Base-by-base conservation (phyloP, 2,888 invertebrate genomes). In the Adela reaumurella region DNA sequence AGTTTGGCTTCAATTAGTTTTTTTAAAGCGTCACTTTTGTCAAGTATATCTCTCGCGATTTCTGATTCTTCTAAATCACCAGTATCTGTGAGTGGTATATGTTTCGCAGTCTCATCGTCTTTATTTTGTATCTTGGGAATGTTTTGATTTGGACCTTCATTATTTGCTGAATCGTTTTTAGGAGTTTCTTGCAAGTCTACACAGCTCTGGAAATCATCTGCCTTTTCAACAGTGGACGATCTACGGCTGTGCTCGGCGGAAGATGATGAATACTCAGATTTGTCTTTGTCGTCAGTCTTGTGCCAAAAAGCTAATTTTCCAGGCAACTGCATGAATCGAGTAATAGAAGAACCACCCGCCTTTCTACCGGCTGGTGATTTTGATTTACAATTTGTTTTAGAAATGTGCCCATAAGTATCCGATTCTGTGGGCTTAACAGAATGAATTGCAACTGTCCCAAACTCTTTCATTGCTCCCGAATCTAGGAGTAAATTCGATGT, bases 241-340 rank as follows among this genome's bases (percentile, higher is more conserved):
- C 67, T 62, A 57, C 70, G 65, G 54, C 70, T 73, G 18, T 60
- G 54, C 54, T 69, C 64, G 46, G 56, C 62, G n/a, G 43, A 35
- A 28, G 68, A 66, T n/a, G 66, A 63, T n/a, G 57, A 63, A n/a
- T 69, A 70, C 16, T 72, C 71, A 19, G 59, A 51, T 57, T 68
- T 69, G 1, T 57, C 50, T 59, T 65, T 70, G 10, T 72, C 69
- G 41, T 79, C 78, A 52, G 58, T 62, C 65, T 74, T 81, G 55
- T 77, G 66, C 82, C 83, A 83, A 63, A 83, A 82, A 41, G 71
- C 78, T 51, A 84, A 64, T 66, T 81, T 83, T 54, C 77, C 73
- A 6, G 83, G 82, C 47, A 84, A 61, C 52, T 81, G 80, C 50
- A 83, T 69, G 51, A 83, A 57, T 63, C 70, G 77, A 17, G 70